Evolutionary conservation across 92 coral and sea anemone species (phyloP).

Genomic region (Desmophyllum pertusum): DNA sequence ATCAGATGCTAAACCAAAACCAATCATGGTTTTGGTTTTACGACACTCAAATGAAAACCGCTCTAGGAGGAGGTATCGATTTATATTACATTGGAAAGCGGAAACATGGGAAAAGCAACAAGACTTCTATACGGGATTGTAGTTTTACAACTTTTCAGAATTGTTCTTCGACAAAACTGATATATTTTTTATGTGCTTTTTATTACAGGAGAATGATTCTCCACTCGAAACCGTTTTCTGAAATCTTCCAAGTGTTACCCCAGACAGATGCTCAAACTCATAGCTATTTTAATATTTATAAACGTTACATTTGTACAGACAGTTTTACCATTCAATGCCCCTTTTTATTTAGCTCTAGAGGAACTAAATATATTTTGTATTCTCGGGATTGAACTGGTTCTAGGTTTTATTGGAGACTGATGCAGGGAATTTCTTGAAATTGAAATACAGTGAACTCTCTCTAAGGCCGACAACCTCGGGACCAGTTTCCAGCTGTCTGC

Average conservation of each 20-base stretch:
- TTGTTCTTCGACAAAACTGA: background rate
- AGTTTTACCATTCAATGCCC: background rate
- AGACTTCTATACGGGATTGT: too few relatives aligned
- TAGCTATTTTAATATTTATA: background rate
- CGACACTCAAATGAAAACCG: too few relatives aligned
- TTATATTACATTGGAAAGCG: too few relatives aligned
- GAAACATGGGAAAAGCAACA: too few relatives aligned
- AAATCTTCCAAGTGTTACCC: background rate
- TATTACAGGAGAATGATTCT: slow-evolving; percentile 25
- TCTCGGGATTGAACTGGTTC: background rate
- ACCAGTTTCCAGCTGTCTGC: too few relatives aligned
- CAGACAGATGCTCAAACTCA: background rate
- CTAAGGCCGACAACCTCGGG: too few relatives aligned
- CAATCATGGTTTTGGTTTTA: too few relatives aligned
- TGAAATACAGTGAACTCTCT: too few relatives aligned
- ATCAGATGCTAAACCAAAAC: too few relatives aligned
- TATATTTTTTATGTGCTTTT: background rate
- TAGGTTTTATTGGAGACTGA: background rate
- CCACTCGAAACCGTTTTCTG: slow-evolving; percentile 7
- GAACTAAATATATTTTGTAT: background rate
- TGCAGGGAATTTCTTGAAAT: too few relatives aligned
- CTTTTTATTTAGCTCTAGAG: background rate
- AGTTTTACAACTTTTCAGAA: background rate
- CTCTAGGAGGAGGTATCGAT: too few relatives aligned
- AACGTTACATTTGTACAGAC: slow-evolving; percentile 8